phyloP scores from a whole-genome alignment of 2,113 vertebrate genomes.

The Mastomys coucha region DNA sequence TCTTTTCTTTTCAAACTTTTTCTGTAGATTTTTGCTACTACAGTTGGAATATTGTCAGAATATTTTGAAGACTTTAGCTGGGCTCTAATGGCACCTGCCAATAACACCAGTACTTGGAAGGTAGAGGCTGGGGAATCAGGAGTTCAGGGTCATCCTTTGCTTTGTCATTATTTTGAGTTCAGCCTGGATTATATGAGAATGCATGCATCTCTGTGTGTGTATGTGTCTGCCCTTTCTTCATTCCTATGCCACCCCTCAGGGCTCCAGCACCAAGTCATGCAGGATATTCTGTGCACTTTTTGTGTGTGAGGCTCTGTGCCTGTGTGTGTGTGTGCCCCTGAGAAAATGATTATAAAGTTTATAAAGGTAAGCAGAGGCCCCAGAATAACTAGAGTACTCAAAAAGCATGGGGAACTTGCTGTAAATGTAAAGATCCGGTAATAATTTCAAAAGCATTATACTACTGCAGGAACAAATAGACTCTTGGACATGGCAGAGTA shows the following conservation, averaged over 20 bases:
- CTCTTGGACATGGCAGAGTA: not conserved
- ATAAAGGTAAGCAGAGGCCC: not conserved
- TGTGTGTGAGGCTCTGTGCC: not conserved
- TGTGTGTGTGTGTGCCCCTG: not conserved
- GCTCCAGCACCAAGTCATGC: not conserved
- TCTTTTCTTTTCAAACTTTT: constrained; percentile 23
- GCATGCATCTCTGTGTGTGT: too few relatives aligned
- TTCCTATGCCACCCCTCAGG: not conserved
- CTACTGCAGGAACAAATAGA: not conserved
- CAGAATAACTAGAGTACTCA: not conserved
- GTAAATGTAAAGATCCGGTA: not conserved
- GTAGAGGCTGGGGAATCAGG: not conserved
- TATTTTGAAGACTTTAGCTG: constrained; percentile 39
- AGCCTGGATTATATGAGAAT: not conserved
- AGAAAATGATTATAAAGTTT: constrained; percentile 42
- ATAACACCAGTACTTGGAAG: not conserved
- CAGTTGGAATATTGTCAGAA: constrained; percentile 7
- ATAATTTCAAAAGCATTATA: not conserved
- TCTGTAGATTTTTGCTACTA: not conserved
- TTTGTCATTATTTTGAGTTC: not conserved
- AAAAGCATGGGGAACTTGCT: not conserved
- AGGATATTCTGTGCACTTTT: not conserved
- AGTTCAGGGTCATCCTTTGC: not conserved
- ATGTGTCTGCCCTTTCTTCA: not conserved
- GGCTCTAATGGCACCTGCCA: not conserved